Conservation (phyloP, 2,797 vertebrate species). For the Lithobates sylvaticus region DNA sequence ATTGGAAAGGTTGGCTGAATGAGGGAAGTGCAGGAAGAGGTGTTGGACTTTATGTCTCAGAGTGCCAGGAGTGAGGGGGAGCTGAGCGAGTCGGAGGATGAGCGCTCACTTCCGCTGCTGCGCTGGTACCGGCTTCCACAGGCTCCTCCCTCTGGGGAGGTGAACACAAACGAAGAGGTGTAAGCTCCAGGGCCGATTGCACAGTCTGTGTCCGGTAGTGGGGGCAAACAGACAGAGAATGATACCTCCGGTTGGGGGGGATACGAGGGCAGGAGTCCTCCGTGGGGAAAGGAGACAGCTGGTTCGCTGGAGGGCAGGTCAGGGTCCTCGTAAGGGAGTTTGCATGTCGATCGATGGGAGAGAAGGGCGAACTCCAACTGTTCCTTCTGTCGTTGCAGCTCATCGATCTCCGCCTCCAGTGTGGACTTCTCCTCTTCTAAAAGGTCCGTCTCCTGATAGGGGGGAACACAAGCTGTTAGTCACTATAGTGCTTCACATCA, state of each 20-base stretch:
- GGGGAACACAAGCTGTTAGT: too few relatives aligned
- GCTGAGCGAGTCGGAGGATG: conserved; percentile 96
- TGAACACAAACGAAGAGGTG: conserved; percentile 99
- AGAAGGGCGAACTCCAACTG: conserved; percentile 94
- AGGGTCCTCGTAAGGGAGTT: conserved; percentile 85
- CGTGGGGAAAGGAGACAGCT: conserved; percentile 44
- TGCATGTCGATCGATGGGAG: conserved; percentile 92
- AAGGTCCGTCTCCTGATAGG: conserved; percentile 89
- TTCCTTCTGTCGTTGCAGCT: conserved; percentile 96
- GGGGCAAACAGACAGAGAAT: conserved; percentile 59
- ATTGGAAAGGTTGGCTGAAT: neutral
- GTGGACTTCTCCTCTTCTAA: conserved; percentile 95
- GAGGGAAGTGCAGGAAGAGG: neutral
- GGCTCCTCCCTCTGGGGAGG: conserved; percentile 96
- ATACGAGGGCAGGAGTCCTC: conserved; percentile 66
- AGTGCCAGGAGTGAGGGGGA: conserved; percentile 96
- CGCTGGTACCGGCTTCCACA: conserved; percentile 94
- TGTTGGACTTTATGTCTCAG: conserved; percentile 72
- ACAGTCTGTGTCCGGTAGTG: conserved; percentile 54
- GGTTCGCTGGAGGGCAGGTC: conserved; percentile 62
- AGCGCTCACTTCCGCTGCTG: conserved; percentile 97
- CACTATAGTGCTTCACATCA: too few relatives aligned
- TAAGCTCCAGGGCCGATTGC: conserved; percentile 76
- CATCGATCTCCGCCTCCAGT: conserved; percentile 93
- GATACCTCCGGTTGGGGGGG: conserved; percentile 69